A percentile compares a stretch with the other conserved stretches of the same genome.
Evolutionary conservation across 2,797 vertebrate species (phyloP).

Genomic region (Sylvilagus floridanus): DNA sequence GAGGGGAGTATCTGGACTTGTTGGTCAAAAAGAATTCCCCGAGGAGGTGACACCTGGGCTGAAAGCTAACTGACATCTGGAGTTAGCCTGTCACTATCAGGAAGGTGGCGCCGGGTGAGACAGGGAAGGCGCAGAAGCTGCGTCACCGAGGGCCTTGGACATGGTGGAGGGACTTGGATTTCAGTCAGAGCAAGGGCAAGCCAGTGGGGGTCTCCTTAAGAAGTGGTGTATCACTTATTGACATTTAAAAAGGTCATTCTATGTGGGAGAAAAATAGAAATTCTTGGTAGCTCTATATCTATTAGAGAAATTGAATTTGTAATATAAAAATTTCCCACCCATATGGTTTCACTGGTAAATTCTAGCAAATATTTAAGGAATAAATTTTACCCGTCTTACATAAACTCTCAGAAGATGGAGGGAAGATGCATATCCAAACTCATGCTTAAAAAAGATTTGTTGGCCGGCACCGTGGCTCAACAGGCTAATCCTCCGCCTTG

Average conservation of each 20-base stretch:
- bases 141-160: background rate
- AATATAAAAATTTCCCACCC: slow-evolving; percentile 50
- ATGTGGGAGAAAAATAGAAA: slow-evolving; percentile 47
- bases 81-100: background rate
- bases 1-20: slow-evolving; percentile 29
- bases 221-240: slow-evolving; percentile 12
- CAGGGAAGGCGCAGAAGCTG: background rate
- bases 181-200: background rate
- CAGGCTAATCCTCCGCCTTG: too few relatives aligned
- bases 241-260: slow-evolving; percentile 52
- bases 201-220: background rate
- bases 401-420: background rate
- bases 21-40: slow-evolving; percentile 10
- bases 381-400: slow-evolving; percentile 22
- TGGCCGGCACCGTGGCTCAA: too few relatives aligned
- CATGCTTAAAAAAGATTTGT: background rate
- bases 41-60: background rate
- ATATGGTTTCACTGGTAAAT: slow-evolving; percentile 58
- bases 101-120: background rate
- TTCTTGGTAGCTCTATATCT: slow-evolving; percentile 22
- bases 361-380: slow-evolving; percentile 66
- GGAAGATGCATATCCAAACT: background rate
- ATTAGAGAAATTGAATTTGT: slow-evolving; percentile 64
- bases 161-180: background rate
- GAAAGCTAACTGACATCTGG: background rate